Evolutionary conservation across 2,888 invertebrate species (phyloP).

Genomic region (Ophioninae sp.): DNA sequence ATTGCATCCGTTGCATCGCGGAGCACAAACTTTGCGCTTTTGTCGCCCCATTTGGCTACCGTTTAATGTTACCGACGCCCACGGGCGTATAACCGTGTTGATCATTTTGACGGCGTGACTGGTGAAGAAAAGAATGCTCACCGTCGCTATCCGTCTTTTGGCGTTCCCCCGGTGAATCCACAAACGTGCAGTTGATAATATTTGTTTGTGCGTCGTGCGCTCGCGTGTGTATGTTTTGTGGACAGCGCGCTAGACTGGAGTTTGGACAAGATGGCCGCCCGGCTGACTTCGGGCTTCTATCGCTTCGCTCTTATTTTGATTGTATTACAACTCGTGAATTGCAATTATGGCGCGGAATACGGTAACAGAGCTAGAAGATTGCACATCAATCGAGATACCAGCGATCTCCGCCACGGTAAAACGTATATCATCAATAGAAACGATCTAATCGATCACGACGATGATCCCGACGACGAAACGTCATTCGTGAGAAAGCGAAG

Average conservation of each 20-base stretch:
- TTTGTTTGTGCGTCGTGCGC: neutral
- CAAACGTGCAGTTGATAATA: neutral
- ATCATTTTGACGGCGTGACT: conserved; percentile 12
- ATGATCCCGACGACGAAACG: conserved; percentile 69
- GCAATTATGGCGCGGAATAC: conserved; percentile 70
- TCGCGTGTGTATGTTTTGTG: conserved; percentile 47
- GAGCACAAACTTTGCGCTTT: conserved; percentile 9
- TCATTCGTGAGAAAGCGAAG: conserved; percentile 73
- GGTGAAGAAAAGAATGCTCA: conserved; percentile 26
- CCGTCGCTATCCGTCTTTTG: neutral
- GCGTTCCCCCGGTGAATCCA: neutral
- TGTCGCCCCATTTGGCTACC: conserved; percentile 15
- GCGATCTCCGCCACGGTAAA: conserved; percentile 49
- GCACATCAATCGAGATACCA: conserved; percentile 66
- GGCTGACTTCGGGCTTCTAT: conserved; percentile 74
- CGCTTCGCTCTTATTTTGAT: conserved; percentile 72
- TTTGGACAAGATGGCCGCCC: conserved; percentile 80
- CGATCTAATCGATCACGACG: conserved; percentile 52
- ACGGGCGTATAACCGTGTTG: neutral
- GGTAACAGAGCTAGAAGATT: conserved; percentile 71
- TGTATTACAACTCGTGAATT: conserved; percentile 70
- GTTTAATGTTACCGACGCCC: neutral
- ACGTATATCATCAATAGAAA: conserved; percentile 69
- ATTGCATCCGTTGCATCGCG: neutral
- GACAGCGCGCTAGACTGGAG: conserved; percentile 65